A percentile compares a stretch with the other conserved stretches of the same genome.
These are phyloP conservation scores for human DNA, from an alignment of 2,113 vertebrate genomes.

Conservation along the genomic window GRCh38 chr14:51178501-51179000, in stretches of 20 bases:
- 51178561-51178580: not conserved
- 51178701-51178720: not conserved
- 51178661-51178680: not conserved
- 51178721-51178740: not conserved
- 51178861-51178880: not conserved
- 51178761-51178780: not conserved
- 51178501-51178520: not conserved
- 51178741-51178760: not conserved
- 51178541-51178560: not conserved
- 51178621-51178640: not conserved
- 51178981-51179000: constrained; percentile 4
- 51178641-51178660: not conserved
- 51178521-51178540: not conserved
- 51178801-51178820: not conserved
- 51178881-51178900: not conserved
- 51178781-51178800: not conserved
- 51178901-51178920: not conserved
- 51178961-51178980: not conserved
- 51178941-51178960: not conserved
- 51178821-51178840: not conserved
- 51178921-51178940: not conserved
- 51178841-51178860: not conserved
- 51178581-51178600: not conserved
- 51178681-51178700: not conserved
- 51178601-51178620: not conserved